phyloP scores from a whole-genome alignment of 2,888 invertebrate species.

The Gortyna flavago region DNA sequence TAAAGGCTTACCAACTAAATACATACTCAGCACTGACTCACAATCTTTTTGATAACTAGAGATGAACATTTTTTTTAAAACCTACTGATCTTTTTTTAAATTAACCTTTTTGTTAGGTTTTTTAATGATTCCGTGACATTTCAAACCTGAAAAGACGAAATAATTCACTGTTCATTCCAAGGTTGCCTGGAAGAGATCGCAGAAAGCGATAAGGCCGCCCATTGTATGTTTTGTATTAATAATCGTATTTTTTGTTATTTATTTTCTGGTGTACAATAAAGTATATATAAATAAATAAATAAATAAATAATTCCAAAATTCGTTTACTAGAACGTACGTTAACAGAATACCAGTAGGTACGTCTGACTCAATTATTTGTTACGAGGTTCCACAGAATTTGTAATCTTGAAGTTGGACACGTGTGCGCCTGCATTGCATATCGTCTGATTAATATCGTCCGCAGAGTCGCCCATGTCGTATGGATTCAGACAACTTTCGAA shows the following conservation, averaged over 20 bases:
- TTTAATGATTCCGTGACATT: neutral
- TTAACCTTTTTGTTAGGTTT: no score
- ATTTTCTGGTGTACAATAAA: no score
- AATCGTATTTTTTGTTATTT: no score
- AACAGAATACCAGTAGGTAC: slow-evolving; percentile 14
- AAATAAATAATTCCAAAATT: neutral
- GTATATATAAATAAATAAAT: no score
- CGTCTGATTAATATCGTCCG: slow-evolving; percentile 85
- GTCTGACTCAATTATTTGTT: slow-evolving; percentile 83
- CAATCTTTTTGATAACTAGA: neutral
- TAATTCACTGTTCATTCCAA: no score
- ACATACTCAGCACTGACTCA: neutral
- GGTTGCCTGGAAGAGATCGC: no score
- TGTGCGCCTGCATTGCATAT: slow-evolving; percentile 83
- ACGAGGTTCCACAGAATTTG: slow-evolving; percentile 75
- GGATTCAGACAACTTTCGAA: slow-evolving; percentile 83
- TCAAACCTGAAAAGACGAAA: neutral
- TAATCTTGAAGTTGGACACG: slow-evolving; percentile 77
- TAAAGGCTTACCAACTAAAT: neutral
- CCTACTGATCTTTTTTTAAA: neutral
- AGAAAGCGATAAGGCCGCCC: no score
- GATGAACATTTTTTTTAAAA: neutral
- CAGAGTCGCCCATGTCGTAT: slow-evolving; percentile 70
- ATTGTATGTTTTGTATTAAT: no score
- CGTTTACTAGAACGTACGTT: neutral